phyloP scores from a whole-genome alignment of 2,113 vertebrate genomes.

The Dipodomys stephensi region DNA sequence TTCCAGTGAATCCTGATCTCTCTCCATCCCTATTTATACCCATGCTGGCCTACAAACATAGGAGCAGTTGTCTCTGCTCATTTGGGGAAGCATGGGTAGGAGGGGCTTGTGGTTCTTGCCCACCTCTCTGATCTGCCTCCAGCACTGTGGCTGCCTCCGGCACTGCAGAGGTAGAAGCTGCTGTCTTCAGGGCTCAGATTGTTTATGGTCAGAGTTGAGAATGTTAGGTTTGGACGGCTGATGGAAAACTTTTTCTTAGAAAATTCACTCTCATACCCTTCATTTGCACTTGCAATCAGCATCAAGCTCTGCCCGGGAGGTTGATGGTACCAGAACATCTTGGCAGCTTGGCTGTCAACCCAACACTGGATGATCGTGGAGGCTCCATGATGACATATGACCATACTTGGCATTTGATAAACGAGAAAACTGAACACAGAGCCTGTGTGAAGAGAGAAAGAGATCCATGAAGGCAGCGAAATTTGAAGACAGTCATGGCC shows the following conservation, averaged over 20 bases:
- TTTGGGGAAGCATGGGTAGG: not conserved
- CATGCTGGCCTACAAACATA: not conserved
- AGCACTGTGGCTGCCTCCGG: constrained; percentile 26
- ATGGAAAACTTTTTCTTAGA: constrained; percentile 58
- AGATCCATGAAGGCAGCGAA: not conserved
- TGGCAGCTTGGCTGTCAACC: accelerated
- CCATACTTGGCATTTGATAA: constrained; percentile 34
- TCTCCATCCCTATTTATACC: not conserved
- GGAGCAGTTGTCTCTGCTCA: not conserved
- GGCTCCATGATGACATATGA: not conserved
- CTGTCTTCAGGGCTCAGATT: not conserved
- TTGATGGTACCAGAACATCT: constrained; percentile 66
- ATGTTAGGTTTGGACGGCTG: not conserved
- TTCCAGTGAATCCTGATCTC: too few species aligned
- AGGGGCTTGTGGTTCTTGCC: constrained; percentile 53
- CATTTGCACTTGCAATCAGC: constrained; percentile 39
- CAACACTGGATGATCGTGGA: not conserved
- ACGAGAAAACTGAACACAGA: not conserved
- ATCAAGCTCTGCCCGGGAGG: constrained; percentile 20
- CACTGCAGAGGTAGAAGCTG: constrained; percentile 51
- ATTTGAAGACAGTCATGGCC: not conserved
- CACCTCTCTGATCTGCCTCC: not conserved
- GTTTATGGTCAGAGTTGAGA: constrained; percentile 53
- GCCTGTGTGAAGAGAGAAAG: not conserved
- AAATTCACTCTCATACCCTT: constrained; percentile 51